Base-by-base conservation (phyloP, 2,113 vertebrate species). In the Periophthalmus modestus region DNA sequence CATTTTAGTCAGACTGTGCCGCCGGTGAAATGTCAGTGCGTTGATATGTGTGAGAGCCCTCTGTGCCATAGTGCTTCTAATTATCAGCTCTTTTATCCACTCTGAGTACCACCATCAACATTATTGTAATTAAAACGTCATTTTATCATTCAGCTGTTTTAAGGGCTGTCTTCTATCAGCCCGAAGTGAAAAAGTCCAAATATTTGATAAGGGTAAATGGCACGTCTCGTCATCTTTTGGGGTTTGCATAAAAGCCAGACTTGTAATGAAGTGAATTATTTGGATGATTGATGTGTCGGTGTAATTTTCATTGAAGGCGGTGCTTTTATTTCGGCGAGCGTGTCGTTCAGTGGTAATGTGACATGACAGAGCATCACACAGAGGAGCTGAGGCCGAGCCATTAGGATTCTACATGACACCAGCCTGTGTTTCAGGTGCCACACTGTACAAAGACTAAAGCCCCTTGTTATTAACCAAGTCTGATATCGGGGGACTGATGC, bases 71-170 rank as follows among this genome's bases (percentile, higher is more conserved):
- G 65, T 72, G 69, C 63, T 66, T 84, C 87, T 71, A 86, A 80
- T 88, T 84, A 88, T 82, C 70, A 65, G 43, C 74, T 77, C 68
- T 71, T 85, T 75, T 63, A 58, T 69, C 62, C 78, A 78, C 34
- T 47, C 58, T 66, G 82, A 83, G 74, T 71, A 58, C 72, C 67
- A 78, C 46, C 69, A 65, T 82, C 7, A 59, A 80, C 77, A 78
- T 81, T 74, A 76, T 81, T 78, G 81, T 83, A 85, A 89, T 87
- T 89, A 85, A 85, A 89, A 85, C 82, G 84, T 86, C 86, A 88
- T 71, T 66, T 78, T 68, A 68, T 19, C 50, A 59, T 74, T 36
- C 15, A 13, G 14, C 50, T 24, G 21, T 59, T 36, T 63, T 34
- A 61, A 83, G 75, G 21, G 71, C 54, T 24, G 50, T 50, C 76